Percentiles rank a stretch among this genome's conserved stretches.
phyloP scores from a whole-genome alignment of 2,797 vertebrate species.

The Labroides dimidiatus region DNA sequence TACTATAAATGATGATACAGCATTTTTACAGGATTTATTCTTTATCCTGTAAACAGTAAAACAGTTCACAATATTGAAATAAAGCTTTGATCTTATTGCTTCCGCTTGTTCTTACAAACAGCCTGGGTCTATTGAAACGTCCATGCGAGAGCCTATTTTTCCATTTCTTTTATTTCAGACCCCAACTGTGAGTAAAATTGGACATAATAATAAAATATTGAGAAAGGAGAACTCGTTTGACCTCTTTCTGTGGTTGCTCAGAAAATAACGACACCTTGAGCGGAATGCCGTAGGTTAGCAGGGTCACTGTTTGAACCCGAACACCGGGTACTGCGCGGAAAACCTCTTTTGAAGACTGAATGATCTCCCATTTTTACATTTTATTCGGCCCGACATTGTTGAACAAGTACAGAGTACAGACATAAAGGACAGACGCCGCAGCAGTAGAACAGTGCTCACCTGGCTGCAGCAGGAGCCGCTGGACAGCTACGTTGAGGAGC shows the following conservation, averaged over 20 bases:
- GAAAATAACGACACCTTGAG: background rate
- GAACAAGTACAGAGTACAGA: no score
- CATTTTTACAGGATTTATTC: no score
- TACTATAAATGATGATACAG: no score
- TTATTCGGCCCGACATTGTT: background rate
- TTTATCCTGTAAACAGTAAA: no score
- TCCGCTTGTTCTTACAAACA: no score
- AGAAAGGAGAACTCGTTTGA: background rate
- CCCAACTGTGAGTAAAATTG: no score
- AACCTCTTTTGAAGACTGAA: no score
- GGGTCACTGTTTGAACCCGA: background rate
- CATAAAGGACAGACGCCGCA: background rate
- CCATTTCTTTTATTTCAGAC: background rate
- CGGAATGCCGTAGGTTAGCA: background rate
- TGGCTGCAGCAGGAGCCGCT: conserved; percentile 72
- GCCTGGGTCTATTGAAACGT: background rate
- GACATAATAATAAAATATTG: background rate
- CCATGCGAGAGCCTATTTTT: background rate
- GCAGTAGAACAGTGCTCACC: conserved; percentile 46
- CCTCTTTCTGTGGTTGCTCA: background rate
- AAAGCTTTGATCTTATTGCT: no score
- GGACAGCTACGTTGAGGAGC: conserved; percentile 73
- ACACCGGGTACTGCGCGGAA: background rate
- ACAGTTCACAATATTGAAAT: no score
- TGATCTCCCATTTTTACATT: no score